These are phyloP conservation scores for Marasmarcha lunaedactyla DNA, from an alignment of 2,888 invertebrate species.

Conservation along the genomic window DNA sequence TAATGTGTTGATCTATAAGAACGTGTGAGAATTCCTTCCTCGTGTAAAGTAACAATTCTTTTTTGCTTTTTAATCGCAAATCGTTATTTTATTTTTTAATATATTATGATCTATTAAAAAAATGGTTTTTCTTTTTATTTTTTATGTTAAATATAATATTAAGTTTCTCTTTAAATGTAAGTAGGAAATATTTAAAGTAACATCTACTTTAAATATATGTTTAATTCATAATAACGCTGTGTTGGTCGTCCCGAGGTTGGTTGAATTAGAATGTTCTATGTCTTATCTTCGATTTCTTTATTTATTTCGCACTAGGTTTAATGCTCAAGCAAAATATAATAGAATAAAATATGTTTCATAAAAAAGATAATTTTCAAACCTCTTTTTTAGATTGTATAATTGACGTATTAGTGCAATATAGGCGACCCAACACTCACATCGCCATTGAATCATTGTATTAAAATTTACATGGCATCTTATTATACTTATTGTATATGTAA, in stretches of 20 bases:
- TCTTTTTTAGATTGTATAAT: conserved; percentile 1
- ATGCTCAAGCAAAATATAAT: too few species aligned
- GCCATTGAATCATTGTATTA: conserved; percentile 34
- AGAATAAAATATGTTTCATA: too few species aligned
- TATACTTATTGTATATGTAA: conserved; percentile 49
- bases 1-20: conserved; percentile 19
- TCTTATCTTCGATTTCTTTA: too few species aligned
- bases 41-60: conserved; percentile 52
- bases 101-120: conserved; percentile 29
- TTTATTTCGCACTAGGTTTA: too few species aligned
- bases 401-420: conserved; percentile 19
- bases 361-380: too few species aligned
- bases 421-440: conserved; percentile 16
- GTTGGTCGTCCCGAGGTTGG: background rate
- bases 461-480: conserved; percentile 44
- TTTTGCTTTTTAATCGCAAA: conserved; percentile 52
- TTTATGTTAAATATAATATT: conserved; percentile 25
- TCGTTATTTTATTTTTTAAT: conserved; percentile 43
- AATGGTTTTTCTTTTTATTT: conserved; percentile 38
- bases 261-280: too few species aligned
- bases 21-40: conserved; percentile 42
- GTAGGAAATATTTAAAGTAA: conserved; percentile 50
- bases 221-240: conserved; percentile 22
- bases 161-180: conserved; percentile 53
- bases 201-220: conserved; percentile 32